Percentiles rank a stretch among this genome's conserved stretches.
Evolutionary conservation across 2,113 vertebrate genomes (phyloP).

Genomic region (Lamprotornis superbus): DNA sequence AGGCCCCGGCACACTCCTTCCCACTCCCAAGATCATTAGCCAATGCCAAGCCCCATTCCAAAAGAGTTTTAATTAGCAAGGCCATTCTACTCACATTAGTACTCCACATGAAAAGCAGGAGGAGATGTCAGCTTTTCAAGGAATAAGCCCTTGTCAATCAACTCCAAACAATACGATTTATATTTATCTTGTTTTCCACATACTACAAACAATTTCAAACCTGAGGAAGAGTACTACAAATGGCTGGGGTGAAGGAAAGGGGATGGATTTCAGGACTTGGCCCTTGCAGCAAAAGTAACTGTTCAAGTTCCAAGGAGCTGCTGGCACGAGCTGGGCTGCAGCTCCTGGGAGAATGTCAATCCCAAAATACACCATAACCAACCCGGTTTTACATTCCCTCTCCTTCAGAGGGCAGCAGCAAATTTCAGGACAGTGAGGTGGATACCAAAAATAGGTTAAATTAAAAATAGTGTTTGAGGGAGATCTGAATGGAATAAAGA

Average conservation of each 20-base stretch:
- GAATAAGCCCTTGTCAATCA: not conserved
- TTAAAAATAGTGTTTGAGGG: not conserved
- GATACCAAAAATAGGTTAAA: not conserved
- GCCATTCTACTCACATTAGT: not conserved
- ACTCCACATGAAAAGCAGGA: not conserved
- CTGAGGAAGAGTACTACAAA: not conserved
- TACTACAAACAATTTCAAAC: not conserved
- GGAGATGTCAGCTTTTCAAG: not conserved
- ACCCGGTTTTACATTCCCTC: not conserved
- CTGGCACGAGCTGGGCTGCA: not conserved
- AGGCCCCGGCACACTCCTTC: not conserved
- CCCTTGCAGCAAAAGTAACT: not conserved
- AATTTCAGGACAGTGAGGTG: not conserved
- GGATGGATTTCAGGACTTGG: not conserved
- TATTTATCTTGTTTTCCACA: not conserved
- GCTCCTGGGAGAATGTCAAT: not conserved
- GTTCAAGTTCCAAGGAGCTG: not conserved
- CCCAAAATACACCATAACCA: not conserved
- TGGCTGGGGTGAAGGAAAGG: not conserved
- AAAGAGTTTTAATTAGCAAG: not conserved
- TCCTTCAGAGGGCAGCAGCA: not conserved
- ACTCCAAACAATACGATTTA: not conserved
- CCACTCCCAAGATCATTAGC: not conserved
- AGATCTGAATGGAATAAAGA: not conserved
- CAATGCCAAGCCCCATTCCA: not conserved